Evolutionary conservation across 2,888 invertebrate genomes (phyloP), one percentile per base, ranked within the genome.

Genomic region (Dolichopus griseipennis): DNA sequence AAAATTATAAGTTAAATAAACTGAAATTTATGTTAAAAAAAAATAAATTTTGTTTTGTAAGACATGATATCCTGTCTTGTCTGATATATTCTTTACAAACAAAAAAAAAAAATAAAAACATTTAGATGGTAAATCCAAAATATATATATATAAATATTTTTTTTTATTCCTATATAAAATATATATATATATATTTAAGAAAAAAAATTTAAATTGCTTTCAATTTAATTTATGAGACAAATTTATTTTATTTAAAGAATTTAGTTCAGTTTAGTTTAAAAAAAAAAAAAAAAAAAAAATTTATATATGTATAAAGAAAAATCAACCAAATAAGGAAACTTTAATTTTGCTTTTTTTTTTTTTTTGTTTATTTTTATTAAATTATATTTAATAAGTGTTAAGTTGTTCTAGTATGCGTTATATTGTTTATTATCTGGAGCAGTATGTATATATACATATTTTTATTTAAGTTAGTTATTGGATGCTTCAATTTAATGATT

Each of bases 1-100:
- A 52, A 52, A 52, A 52, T 52, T 52, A 52, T 52, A 52, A 52
- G 52, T 52, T 52, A 52, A 52, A 52, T 52, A 52, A 52, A 52
- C 52, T 52, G n/a, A 52, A 52, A 52, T 52, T 52, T 52, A 52
- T 52, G 52, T 52, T 52, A 52, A 52, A 52, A 41, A n/a, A 41
- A 41, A 18, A 52, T 52, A 52, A 18, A 52, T 52, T 52, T 52
- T 6, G 9, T 52, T 52, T 52, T 18, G 52, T 52, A 52, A 52
- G 52, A 52, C 52, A 52, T 52, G 52, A 52, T 52, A 52, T 52
- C 52, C 52, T 52, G 52, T 52, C 52, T 18, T 52, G 52, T 52
- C 52, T 52, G 52, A 18, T 5, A n/a, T 52, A 52, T 52, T 12
- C 15, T 41, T 2, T 41, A 41, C 8, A 9, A 41, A 41, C 3